Percentiles rank a stretch among this genome's conserved stretches.
These are phyloP conservation scores for Caenorhabditis zanzibari DNA, from an alignment of 2,888 invertebrate species.

Conservation along the genomic window DNA sequence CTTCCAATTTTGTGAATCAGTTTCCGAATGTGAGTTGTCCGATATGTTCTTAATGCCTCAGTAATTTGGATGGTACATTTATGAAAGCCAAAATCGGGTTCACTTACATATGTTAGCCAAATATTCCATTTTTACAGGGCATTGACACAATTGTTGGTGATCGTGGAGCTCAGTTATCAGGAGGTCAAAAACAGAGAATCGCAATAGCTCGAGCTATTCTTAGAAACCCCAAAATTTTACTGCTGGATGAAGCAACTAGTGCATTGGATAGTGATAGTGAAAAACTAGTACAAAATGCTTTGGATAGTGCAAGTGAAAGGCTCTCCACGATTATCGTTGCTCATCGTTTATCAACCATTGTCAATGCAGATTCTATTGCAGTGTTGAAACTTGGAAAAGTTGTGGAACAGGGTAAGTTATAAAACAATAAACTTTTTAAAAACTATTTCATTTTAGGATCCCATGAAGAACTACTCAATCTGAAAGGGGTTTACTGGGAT, in stretches of 20 bases:
- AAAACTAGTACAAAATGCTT: conserved; percentile 71
- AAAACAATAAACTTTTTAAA: background rate
- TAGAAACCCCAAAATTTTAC: conserved; percentile 61
- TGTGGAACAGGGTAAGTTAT: conserved; percentile 27
- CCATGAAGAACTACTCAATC: background rate
- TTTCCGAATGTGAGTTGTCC: conserved; percentile 78
- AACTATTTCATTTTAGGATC: background rate
- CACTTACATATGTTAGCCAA: too few relatives aligned
- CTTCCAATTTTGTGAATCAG: conserved; percentile 84
- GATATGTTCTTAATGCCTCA: too few relatives aligned
- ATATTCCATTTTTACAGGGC: conserved; percentile 75
- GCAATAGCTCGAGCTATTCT: conserved; percentile 84
- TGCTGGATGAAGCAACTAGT: conserved; percentile 69
- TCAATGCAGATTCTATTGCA: conserved; percentile 85
- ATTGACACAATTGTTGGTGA: conserved; percentile 84
- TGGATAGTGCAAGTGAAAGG: conserved; percentile 86
- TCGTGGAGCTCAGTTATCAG: conserved; percentile 84
- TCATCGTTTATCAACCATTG: conserved; percentile 85
- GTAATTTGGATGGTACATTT: too few relatives aligned
- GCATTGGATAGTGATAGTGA: conserved; percentile 77
- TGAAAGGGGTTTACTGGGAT: conserved; percentile 3
- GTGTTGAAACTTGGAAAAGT: conserved; percentile 83
- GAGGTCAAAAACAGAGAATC: conserved; percentile 84
- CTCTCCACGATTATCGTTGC: conserved; percentile 85
- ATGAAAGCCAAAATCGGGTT: too few relatives aligned